Evolutionary conservation across 2,888 invertebrate genomes (phyloP), one percentile per base, ranked within the genome.

Genomic region (Perizoma affinitatum): DNA sequence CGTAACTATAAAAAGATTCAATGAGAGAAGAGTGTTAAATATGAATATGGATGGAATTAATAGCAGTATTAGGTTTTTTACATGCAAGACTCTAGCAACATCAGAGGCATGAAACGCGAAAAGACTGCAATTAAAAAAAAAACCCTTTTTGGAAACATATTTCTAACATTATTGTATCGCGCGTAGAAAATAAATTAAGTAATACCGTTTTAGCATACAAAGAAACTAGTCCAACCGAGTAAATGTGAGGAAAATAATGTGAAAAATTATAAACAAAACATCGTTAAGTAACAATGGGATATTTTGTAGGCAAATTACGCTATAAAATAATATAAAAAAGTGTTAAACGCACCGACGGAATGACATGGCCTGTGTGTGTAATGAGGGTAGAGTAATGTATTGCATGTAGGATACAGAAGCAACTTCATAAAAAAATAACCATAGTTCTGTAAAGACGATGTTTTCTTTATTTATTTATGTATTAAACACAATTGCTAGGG

Each of bases 311-410:
- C 61, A 67, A 71, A 70, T 65, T 58, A 65, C 59, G 54, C 42
- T 51, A 58, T 68, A 63, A 71, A 71, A 66, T 67, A 65, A 63
- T 66, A 70, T 73, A 71, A 78, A 78, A 78, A 73, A 70, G 75
- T 75, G 72, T 76, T 72, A 72, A 79, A 76, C 70, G 68, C 41
- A 55, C 58, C 43, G 52, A 66, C 68, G 46, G 74, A 72, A 70
- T 44, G 67, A 50, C 67, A 66, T 56, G 72, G 58, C 55, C 8
- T 66, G 70, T 43, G 52, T 69, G 35, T 49, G 56, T 67, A 67
- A 70, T 68, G 64, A 65, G 59, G 53, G 58, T 36, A 73, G 76
- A 70, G 66, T 72, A 74, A 22, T 22, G 22, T 22, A 22, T 22
- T 22, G 22, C 22, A 51, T 5, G 5, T 9, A 8, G 9, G 4